phyloP scores from a whole-genome alignment of 2,113 vertebrate genomes.

The Chunga burmeisteri region DNA sequence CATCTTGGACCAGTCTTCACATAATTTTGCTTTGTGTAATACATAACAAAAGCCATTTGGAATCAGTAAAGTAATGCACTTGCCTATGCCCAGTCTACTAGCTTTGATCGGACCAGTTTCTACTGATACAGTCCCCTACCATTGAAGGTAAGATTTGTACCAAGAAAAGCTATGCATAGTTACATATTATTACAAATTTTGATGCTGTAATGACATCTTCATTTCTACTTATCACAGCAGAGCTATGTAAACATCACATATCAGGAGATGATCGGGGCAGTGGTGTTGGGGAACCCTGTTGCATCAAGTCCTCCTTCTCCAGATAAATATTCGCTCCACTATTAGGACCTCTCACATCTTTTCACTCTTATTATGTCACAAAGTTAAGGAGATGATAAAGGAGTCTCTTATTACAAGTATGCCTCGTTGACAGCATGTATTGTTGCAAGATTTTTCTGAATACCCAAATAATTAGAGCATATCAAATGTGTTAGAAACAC shows the following conservation, averaged over 20 bases:
- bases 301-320: neutral
- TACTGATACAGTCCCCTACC: neutral
- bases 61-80: neutral
- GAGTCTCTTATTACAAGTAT: neutral
- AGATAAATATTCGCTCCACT: neutral
- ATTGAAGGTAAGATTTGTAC: neutral
- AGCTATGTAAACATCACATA: neutral
- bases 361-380: neutral
- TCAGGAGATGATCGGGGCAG: neutral
- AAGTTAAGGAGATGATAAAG: neutral
- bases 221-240: neutral
- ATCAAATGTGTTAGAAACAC: neutral
- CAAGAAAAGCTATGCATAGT: neutral
- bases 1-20: neutral
- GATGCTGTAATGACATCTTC: neutral
- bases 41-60: neutral
- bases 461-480: conserved; percentile 22
- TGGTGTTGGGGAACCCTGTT: neutral
- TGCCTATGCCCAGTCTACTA: neutral
- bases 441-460: neutral
- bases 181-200: neutral
- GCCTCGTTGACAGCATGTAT: neutral
- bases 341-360: neutral
- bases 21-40: neutral
- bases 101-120: neutral